Percentiles rank a stretch among this genome's conserved stretches.
Conservation (phyloP, 1,140 invertebrate species). For the Trichonephila clavipes region DNA sequence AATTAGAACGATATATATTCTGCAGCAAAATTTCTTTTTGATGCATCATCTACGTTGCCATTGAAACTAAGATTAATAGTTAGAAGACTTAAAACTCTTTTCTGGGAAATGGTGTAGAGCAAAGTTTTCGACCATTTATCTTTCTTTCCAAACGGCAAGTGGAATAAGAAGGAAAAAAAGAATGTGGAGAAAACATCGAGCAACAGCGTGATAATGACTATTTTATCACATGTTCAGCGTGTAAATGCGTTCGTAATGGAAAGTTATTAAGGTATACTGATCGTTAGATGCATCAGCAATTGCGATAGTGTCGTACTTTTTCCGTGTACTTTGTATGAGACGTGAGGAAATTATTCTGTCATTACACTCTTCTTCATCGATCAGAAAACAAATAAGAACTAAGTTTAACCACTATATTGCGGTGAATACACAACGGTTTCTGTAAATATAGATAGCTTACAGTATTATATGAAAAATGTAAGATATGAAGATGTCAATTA, state of each 20-base stretch:
- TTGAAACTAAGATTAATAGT: not conserved
- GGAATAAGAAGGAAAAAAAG: not conserved
- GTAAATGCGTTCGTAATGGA: not conserved
- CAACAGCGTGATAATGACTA: not conserved
- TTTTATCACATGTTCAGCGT: conserved; percentile 1
- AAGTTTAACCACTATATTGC: not conserved
- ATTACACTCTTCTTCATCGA: not conserved
- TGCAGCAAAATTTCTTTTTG: too few relatives aligned
- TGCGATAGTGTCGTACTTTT: not conserved
- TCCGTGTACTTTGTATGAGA: not conserved
- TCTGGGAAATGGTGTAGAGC: not conserved
- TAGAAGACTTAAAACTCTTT: not conserved
- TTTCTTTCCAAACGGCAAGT: not conserved
- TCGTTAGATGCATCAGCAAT: not conserved
- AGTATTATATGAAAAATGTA: too few relatives aligned
- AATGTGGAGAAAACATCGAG: not conserved
- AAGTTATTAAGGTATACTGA: not conserved
- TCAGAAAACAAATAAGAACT: not conserved
- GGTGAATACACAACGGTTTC: not conserved
- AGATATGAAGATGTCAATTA: too few relatives aligned
- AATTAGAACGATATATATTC: too few relatives aligned
- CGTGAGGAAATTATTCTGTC: conserved; percentile 9
- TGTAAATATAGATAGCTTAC: too few relatives aligned
- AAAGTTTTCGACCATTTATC: not conserved
- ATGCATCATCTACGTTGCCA: too few relatives aligned